phyloP scores from a whole-genome alignment of 1,140 invertebrate species.

The Colletes gigas region DNA sequence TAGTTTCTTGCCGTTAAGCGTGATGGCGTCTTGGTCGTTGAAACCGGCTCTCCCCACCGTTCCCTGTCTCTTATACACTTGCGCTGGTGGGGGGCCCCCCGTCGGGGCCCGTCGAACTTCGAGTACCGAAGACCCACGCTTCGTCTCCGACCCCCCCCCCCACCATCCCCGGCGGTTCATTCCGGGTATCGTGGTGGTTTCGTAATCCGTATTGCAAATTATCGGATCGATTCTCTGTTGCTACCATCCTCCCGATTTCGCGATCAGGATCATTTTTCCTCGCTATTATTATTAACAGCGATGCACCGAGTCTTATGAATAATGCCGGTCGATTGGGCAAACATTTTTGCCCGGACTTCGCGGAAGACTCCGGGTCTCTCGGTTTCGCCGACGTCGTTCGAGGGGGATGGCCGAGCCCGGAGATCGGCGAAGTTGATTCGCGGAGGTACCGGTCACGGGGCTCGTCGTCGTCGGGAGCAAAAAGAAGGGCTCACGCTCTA shows the following conservation, averaged over 20 bases:
- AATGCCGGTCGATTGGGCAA: background rate
- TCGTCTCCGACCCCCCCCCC: slow-evolving; percentile 14
- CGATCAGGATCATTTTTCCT: no score
- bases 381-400: background rate
- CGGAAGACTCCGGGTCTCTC: background rate
- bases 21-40: slow-evolving; percentile 76
- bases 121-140: slow-evolving; percentile 43
- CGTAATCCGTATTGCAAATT: slow-evolving; percentile 38
- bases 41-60: slow-evolving; percentile 79
- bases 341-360: background rate
- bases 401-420: background rate
- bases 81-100: slow-evolving; percentile 39
- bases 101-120: slow-evolving; percentile 58
- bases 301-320: no score
- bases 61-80: slow-evolving; percentile 6
- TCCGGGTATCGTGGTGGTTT: slow-evolving; percentile 8
- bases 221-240: background rate
- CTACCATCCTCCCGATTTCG: no score
- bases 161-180: background rate
- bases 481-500: background rate
- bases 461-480: background rate
- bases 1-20: slow-evolving; percentile 74
- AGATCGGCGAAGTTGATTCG: background rate
- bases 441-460: background rate
- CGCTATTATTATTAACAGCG: no score